Base-by-base conservation (phyloP, 1,140 invertebrate species). In the Euura saliciscinereae region DNA sequence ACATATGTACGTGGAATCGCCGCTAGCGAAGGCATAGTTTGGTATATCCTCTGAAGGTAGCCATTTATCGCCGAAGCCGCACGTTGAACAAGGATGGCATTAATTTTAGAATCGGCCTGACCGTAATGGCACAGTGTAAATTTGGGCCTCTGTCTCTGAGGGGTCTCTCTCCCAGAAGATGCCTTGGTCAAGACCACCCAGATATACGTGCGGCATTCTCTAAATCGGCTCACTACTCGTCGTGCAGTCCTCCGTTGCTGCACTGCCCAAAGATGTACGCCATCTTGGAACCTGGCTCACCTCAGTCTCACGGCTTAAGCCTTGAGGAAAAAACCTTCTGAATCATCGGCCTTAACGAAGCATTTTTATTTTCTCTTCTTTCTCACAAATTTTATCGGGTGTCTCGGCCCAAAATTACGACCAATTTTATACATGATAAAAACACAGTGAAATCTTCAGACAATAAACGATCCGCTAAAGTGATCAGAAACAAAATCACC, bases 91-190 rank as follows among this genome's bases (percentile, higher is more conserved):
- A 59, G 51, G 51, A 59, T 59, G 5, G 51, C 51, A 59, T 59
- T 59, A 59, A 59, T 59, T 59, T 59, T 59, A 59, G 13, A 59
- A 59, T 59, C 51, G 51, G 51, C 51, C 51, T 59, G 51, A 59
- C 51, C 51, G 51, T 59, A 59, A 59, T 59, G 51, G 51, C 51
- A 59, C 51, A 59, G 51, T 59, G 51, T 59, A 59, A 59, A 59
- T 59, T 59, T 59, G 51, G 51, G 51, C 51, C 51, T 59, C 51
- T 59, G 51, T 6, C 51, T 59, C 51, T 59, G 51, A 59, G 51
- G 51, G 51, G 51, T 59, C 51, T 28, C 1, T 28, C 28, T 59
- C 51, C 51, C 51, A 59, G 51, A 59, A 59, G 51, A 59, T 59
- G 51, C 51, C 51, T 59, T 59, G 3, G 51, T 59, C 51, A 59